Percentiles rank a stretch among this genome's conserved stretches.
phyloP scores from a whole-genome alignment of 2,113 vertebrate species.

The Aldabrachelys gigantea region DNA sequence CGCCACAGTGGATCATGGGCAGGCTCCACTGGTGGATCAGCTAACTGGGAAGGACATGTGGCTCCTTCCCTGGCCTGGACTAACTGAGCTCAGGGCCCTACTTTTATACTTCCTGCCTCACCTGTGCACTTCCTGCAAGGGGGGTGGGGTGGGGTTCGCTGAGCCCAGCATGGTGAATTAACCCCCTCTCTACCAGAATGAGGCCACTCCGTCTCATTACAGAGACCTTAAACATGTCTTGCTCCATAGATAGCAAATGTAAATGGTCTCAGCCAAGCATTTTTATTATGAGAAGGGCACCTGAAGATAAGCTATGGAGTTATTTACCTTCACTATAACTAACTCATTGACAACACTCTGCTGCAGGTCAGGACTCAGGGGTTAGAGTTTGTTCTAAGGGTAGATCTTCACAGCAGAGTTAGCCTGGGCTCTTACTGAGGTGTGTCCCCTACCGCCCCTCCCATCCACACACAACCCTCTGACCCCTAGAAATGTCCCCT shows the following conservation, averaged over 20 bases:
- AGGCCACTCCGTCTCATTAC: neutral
- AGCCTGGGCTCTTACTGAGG: neutral
- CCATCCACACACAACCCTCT: neutral
- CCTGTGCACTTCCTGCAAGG: neutral
- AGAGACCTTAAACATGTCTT: neutral
- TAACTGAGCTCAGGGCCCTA: neutral
- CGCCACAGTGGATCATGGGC: fast-evolving
- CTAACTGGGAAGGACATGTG: neutral
- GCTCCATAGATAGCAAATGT: neutral
- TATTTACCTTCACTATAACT: neutral
- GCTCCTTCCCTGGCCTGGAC: neutral
- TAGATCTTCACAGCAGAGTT: neutral
- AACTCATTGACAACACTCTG: neutral
- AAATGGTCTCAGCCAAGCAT: neutral
- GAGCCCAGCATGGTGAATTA: neutral
- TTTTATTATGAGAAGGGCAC: neutral
- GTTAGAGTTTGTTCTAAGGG: neutral
- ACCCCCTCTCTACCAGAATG: neutral
- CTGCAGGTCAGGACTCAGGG: neutral
- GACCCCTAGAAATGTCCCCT: neutral
- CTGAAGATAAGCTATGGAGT: neutral
- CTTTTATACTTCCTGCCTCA: neutral
- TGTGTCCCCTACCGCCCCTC: neutral
- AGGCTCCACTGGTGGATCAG: no score
- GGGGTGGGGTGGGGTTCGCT: neutral